Conservation (phyloP, 2,888 invertebrate genomes). For the Coelinius sp. region DNA sequence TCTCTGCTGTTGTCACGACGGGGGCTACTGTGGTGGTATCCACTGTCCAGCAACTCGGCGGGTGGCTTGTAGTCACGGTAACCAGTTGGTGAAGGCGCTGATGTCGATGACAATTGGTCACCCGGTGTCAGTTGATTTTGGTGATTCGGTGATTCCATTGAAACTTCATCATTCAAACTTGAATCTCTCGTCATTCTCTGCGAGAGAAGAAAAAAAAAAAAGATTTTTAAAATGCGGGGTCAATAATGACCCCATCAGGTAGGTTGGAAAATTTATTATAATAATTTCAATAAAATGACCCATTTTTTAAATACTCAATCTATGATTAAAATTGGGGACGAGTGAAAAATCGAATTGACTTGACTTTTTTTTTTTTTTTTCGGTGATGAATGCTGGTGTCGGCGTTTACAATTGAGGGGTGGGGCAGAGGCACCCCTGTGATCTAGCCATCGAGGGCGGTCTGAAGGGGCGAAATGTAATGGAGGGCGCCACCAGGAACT, state of each 20-base stretch:
- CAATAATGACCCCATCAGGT: background rate
- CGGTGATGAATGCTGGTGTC: background rate
- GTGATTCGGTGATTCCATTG: constrained; percentile 76
- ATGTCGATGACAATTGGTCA: constrained; percentile 46
- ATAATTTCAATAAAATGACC: too few species aligned
- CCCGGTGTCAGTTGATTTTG: constrained; percentile 41
- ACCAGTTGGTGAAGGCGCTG: constrained; percentile 82
- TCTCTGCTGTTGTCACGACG: constrained; percentile 37
- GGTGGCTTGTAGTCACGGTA: constrained; percentile 86
- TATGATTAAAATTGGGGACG: background rate
- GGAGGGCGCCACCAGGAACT: constrained; percentile 45
- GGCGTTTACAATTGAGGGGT: constrained; percentile 29
- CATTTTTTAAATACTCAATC: too few species aligned
- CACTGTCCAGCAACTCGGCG: constrained; percentile 74
- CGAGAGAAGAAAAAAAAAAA: constrained; percentile 29
- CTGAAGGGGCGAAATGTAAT: constrained; percentile 51
- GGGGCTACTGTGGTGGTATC: constrained; percentile 52
- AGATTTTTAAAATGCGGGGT: background rate
- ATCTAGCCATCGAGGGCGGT: constrained; percentile 47
- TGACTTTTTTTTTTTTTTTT: background rate
- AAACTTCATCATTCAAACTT: constrained; percentile 88
- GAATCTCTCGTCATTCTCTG: constrained; percentile 79
- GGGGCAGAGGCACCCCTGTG: constrained; percentile 37
- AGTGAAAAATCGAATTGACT: background rate
- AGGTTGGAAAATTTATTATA: background rate